Percentiles rank a stretch among this genome's conserved stretches.
Evolutionary conservation across 2,797 vertebrate genomes (phyloP).

Genomic region (Leuciscus waleckii): DNA sequence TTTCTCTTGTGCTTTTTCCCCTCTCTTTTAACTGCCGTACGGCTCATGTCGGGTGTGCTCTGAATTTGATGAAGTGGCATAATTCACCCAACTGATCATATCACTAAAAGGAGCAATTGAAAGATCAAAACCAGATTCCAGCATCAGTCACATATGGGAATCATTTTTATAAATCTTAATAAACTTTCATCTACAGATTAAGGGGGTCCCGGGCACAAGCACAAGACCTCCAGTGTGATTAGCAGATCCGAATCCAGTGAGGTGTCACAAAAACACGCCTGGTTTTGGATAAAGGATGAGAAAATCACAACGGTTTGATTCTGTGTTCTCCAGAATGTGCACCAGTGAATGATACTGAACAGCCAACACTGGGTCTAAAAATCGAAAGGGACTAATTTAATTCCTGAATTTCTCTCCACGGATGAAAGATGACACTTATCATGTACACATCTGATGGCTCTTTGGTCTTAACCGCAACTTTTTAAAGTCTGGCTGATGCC

Average conservation of each 20-base stretch:
- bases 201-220: slow-evolving; percentile 63
- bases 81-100: slow-evolving; percentile 78
- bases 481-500: background rate
- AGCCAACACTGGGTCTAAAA: background rate
- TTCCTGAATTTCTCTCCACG: background rate
- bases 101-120: slow-evolving; percentile 75
- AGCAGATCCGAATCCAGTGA: slow-evolving; percentile 14
- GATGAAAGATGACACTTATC: slow-evolving; percentile 37
- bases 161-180: slow-evolving; percentile 79
- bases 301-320: slow-evolving; percentile 24
- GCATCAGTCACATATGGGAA: slow-evolving; percentile 79
- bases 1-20: background rate
- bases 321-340: background rate
- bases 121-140: slow-evolving; percentile 78
- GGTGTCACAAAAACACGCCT: slow-evolving; percentile 18
- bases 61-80: slow-evolving; percentile 80
- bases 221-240: slow-evolving; percentile 58
- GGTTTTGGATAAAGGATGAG: background rate
- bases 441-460: slow-evolving; percentile 12
- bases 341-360: background rate
- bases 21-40: slow-evolving; percentile 33
- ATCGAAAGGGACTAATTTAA: background rate
- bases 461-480: slow-evolving; percentile 37
- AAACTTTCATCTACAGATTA: slow-evolving; percentile 78
- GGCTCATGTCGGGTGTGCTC: slow-evolving; percentile 71